phyloP scores from a whole-genome alignment of 2,888 invertebrate species.

The Xestobium rufovillosum region DNA sequence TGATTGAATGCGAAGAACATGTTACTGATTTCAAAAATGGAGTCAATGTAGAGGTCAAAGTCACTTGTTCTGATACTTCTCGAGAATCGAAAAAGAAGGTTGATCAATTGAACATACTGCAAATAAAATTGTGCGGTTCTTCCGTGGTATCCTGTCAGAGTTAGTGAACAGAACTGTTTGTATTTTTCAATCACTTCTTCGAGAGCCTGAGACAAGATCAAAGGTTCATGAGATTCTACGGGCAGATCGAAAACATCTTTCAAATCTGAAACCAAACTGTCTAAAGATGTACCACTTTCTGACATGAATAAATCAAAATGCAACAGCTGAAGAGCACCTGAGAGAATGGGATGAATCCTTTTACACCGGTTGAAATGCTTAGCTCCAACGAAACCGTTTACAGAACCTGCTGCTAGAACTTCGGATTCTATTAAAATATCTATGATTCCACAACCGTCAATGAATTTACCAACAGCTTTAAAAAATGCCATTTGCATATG shows the following conservation, averaged over 20 bases:
- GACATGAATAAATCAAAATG: no score
- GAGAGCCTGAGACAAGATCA: no score
- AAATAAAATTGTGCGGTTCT: constrained; percentile 11
- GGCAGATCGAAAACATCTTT: no score
- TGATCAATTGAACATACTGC: constrained; percentile 12
- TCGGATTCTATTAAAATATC: constrained; percentile 24
- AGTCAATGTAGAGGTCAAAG: constrained; percentile 7
- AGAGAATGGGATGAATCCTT: constrained; percentile 9
- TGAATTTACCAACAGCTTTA: constrained; percentile 11
- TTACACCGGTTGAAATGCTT: constrained; percentile 13
- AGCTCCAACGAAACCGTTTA: constrained; percentile 10
- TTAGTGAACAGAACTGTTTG: no score
- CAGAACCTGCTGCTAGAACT: constrained; percentile 24
- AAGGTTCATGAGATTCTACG: no score
- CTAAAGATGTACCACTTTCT: no score
- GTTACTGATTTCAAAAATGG: constrained; percentile 6
- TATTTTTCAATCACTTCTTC: no score
- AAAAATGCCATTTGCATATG: no score
- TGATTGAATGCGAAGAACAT: constrained; percentile 13
- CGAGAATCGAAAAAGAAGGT: constrained; percentile 18
- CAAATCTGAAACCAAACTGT: no score
- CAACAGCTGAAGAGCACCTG: no score
- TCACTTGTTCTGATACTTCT: constrained; percentile 6
- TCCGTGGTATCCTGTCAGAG: constrained; percentile 16
- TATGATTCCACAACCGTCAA: constrained; percentile 18